Percentiles rank a stretch among this genome's conserved stretches.
phyloP scores from a whole-genome alignment of 2,797 vertebrate genomes.

The Fistularia commersonii region DNA sequence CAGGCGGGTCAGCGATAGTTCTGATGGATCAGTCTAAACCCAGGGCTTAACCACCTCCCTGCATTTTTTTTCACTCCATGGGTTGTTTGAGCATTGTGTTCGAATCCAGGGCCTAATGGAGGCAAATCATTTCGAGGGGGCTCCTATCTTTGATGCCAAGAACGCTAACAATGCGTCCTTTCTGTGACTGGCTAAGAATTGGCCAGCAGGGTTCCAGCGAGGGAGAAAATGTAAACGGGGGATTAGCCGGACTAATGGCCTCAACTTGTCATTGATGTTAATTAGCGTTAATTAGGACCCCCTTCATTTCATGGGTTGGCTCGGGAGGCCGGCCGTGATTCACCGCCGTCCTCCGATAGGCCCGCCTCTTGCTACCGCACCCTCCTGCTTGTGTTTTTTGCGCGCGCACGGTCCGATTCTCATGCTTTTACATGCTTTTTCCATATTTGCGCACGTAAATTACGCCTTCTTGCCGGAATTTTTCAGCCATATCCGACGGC shows the following conservation, averaged over 20 bases:
- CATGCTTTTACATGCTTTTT: no score
- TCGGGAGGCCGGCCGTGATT: slow-evolving; percentile 2
- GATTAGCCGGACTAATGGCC: slow-evolving; percentile 80
- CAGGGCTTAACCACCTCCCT: slow-evolving; percentile 45
- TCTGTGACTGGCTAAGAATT: slow-evolving; percentile 70
- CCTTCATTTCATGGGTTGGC: slow-evolving; percentile 44
- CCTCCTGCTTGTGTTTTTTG: no score
- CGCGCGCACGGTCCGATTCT: slow-evolving; percentile 24
- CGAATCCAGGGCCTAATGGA: slow-evolving; percentile 61
- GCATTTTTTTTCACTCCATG: slow-evolving; percentile 39
- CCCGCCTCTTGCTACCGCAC: slow-evolving; percentile 23
- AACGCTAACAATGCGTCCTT: slow-evolving; percentile 72
- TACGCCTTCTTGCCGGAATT: slow-evolving; percentile 16
- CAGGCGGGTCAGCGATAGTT: slow-evolving; percentile 73
- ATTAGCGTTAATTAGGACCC: slow-evolving; percentile 80
- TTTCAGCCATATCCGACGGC: slow-evolving; percentile 38
- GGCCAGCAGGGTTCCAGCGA: slow-evolving; percentile 74
- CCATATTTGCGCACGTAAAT: slow-evolving; percentile 30
- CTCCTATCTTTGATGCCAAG: slow-evolving; percentile 66
- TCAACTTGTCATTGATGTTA: slow-evolving; percentile 77
- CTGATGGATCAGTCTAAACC: slow-evolving; percentile 53
- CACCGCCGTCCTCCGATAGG: slow-evolving; percentile 23
- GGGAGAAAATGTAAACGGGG: slow-evolving; percentile 75
- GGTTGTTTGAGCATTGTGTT: slow-evolving; percentile 59
- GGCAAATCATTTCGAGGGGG: slow-evolving; percentile 49